A percentile compares a stretch with the other conserved stretches of the same genome.
phyloP scores from a whole-genome alignment of 2,113 vertebrate species.

The Limanda limanda region DNA sequence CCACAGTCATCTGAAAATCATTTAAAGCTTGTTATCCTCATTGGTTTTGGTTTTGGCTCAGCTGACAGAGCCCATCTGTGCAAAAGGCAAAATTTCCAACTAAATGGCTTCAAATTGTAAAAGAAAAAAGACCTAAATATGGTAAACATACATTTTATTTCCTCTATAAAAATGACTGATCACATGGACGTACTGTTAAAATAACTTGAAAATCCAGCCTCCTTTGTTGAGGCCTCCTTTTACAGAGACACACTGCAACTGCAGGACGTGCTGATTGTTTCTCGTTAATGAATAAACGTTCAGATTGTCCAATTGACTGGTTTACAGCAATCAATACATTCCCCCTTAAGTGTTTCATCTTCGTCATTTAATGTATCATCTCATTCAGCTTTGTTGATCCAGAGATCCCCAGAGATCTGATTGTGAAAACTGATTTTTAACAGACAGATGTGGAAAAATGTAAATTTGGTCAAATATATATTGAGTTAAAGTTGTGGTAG shows the following conservation, averaged over 20 bases:
- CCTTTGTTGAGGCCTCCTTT: not conserved
- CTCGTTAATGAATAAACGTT: too few species aligned
- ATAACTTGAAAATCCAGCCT: not conserved
- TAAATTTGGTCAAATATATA: too few species aligned
- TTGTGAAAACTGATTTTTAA: too few species aligned
- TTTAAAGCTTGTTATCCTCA: conserved; percentile 37
- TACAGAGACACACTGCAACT: not conserved
- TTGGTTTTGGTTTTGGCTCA: conserved; percentile 29
- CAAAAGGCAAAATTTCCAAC: conserved; percentile 1
- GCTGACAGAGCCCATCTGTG: conserved; percentile 25
- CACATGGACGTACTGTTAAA: not conserved
- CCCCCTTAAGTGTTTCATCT: too few species aligned
- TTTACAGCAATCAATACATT: too few species aligned
- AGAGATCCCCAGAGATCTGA: too few species aligned
- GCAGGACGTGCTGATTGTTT: not conserved
- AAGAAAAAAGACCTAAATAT: not conserved
- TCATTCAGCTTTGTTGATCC: too few species aligned
- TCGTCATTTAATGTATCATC: too few species aligned
- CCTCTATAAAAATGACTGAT: not conserved
- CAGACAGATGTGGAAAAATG: too few species aligned
- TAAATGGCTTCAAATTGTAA: not conserved
- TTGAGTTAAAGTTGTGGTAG: too few species aligned
- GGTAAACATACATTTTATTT: not conserved
- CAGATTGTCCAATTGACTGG: too few species aligned
- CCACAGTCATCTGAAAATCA: conserved; percentile 42